Evolutionary conservation across 1,140 invertebrate species (phyloP).

Genomic region (Listronotus oregonensis): DNA sequence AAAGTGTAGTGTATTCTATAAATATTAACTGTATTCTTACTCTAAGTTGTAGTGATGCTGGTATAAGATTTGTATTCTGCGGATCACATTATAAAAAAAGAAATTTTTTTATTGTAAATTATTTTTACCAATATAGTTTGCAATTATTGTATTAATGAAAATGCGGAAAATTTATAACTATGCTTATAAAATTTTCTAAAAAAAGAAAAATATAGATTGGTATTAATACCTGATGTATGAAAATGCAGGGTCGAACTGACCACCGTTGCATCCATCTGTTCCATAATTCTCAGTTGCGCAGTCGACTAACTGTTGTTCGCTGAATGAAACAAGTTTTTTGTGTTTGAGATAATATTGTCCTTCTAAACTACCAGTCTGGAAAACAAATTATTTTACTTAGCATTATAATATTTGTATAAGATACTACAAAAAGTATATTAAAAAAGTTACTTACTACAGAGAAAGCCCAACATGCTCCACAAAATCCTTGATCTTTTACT

Average conservation of each 20-base stretch:
- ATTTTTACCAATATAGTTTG: too few species aligned
- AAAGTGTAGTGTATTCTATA: too few species aligned
- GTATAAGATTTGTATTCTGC: too few species aligned
- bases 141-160: too few species aligned
- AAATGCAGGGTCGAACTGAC: slow-evolving; percentile 91
- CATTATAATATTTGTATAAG: too few species aligned
- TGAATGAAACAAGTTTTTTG: slow-evolving; percentile 85
- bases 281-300: slow-evolving; percentile 61
- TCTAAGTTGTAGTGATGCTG: too few species aligned
- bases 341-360: slow-evolving; percentile 89
- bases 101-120: too few species aligned
- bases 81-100: too few species aligned
- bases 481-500: slow-evolving; percentile 45
- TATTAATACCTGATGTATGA: slow-evolving; percentile 72
- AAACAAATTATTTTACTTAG: slow-evolving; percentile 13
- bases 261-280: slow-evolving; percentile 82
- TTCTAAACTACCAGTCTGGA: slow-evolving; percentile 91
- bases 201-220: neutral
- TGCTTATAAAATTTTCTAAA: slow-evolving; percentile 77
- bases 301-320: slow-evolving; percentile 97
- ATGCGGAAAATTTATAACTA: too few species aligned
- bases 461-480: slow-evolving; percentile 63
- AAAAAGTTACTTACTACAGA: slow-evolving; percentile 41
- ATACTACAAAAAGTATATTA: too few species aligned
- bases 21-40: too few species aligned